Base-by-base conservation (phyloP, 2,797 vertebrate species). In the Pseudochaenichthys georgianus region DNA sequence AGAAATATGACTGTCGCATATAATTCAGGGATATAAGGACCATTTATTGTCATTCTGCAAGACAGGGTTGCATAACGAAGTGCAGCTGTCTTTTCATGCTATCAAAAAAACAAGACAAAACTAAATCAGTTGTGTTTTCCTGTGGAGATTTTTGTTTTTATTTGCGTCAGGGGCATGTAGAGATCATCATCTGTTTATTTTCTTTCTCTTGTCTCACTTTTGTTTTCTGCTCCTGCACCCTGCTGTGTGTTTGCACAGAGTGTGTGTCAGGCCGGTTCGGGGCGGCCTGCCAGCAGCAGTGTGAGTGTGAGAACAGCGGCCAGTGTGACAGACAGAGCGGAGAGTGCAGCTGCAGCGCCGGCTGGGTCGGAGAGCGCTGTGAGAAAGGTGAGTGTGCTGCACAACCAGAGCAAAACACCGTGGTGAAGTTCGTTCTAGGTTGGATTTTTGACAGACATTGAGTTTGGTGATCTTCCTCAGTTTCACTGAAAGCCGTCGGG, bases 321-420 rank as follows among this genome's bases (percentile, higher is more conserved):
- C 81, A 88, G 68, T 99, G 98, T 3, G 95, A 98, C 87, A 82
- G 13, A 21, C 93, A 7, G 69, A 93, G 53, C 0, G 96, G 97
- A 3, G 86, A 0, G n/a, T 99, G 97, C 90, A 73, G 84, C 74
- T 99, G 98, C 92, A 90, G 77, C 1, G 78, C 94, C 0, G 97
- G 97, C 50, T 97, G 98, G 97, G 89, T 50, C 0, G 97, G 97
- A n/a, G 74, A 87, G 19, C 80, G 8, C 55, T 99, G 98, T 41
- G 89, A 97, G 86, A 95, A 64, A 82, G 52, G 97, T 99, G 84
- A 95, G 94, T 59, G 41, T 43, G 3, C 50, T 55, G 38, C 11
- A 21, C 23, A 10, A 50, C 11, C 21, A 17, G 11, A 19, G 21
- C 42, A 71, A 45, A 73, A 9, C 34, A 38, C 34, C 2, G 6